Percentiles rank a stretch among this genome's conserved stretches.
These are phyloP conservation scores for Mus caroli DNA, from an alignment of 2,797 vertebrate species.

Conservation along the genomic window DNA sequence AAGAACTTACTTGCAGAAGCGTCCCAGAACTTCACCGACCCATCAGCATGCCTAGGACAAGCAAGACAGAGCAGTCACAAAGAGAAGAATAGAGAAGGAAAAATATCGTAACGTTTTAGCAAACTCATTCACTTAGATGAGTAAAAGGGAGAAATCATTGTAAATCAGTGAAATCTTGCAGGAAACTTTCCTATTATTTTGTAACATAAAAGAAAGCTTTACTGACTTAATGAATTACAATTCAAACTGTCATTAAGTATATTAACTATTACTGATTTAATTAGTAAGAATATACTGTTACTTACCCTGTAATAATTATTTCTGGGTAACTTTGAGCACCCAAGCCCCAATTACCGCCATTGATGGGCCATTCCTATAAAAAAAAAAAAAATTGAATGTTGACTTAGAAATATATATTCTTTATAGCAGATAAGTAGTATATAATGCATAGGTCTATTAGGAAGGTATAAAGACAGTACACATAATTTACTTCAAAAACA, in stretches of 20 bases:
- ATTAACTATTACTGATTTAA: conserved; percentile 27
- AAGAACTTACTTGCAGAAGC: conserved; percentile 97
- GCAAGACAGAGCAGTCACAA: conserved; percentile 64
- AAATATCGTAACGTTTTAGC: conserved; percentile 22
- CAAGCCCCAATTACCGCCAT: conserved; percentile 98
- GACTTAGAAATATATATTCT: conserved; percentile 38
- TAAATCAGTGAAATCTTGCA: not conserved
- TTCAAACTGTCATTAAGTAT: conserved; percentile 7
- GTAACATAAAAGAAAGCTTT: not conserved
- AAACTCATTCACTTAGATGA: conserved; percentile 31
- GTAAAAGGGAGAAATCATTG: conserved; percentile 22
- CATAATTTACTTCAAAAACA: conserved; percentile 39
- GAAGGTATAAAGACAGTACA: not conserved
- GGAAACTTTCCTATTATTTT: conserved; percentile 18
- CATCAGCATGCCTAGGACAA: conserved; percentile 96
- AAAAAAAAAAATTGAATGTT: conserved; percentile 77
- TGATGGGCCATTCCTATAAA: conserved; percentile 98
- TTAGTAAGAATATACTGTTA: conserved; percentile 23
- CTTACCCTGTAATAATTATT: conserved; percentile 99
- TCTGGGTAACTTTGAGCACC: conserved; percentile 98
- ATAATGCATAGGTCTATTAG: not conserved
- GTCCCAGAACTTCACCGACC: conserved; percentile 99
- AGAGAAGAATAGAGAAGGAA: not conserved
- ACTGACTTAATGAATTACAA: not conserved
- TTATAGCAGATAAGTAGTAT: not conserved